phyloP scores from a whole-genome alignment of 2,797 vertebrate genomes.

The Potorous gilbertii region DNA sequence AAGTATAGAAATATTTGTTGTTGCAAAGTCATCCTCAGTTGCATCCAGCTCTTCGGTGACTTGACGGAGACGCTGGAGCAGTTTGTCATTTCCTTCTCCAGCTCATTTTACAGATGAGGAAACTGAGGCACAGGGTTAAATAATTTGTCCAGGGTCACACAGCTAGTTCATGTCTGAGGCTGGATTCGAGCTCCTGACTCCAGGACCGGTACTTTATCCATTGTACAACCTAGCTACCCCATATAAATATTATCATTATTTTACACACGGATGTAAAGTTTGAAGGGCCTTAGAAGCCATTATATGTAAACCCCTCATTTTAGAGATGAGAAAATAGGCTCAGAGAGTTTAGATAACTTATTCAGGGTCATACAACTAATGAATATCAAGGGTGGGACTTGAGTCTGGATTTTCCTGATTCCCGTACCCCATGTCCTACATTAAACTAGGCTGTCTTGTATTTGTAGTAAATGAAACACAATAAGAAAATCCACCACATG shows the following conservation, averaged over 20 bases:
- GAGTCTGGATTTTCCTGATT: background rate
- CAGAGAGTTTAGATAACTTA: background rate
- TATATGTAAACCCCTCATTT: background rate
- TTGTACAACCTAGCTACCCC: background rate
- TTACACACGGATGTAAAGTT: background rate
- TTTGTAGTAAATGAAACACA: conserved; percentile 48
- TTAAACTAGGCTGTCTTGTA: background rate
- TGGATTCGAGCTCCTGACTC: background rate
- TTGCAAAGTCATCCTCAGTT: background rate
- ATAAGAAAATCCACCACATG: conserved; percentile 48
- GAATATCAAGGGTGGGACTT: background rate
- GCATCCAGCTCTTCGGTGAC: background rate
- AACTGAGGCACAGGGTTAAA: background rate
- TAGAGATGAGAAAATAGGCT: background rate
- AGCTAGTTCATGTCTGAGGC: background rate
- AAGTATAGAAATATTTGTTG: background rate
- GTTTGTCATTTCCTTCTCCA: background rate
- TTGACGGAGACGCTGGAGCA: background rate
- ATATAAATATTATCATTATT: background rate
- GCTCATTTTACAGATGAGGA: background rate
- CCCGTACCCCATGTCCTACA: background rate
- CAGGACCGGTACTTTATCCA: background rate
- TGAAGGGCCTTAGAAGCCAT: background rate
- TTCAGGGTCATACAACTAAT: background rate
- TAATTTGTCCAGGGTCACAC: background rate